Evolutionary conservation across 2,797 vertebrate species (phyloP).

Genomic region (Sebastolobus alascanus): DNA sequence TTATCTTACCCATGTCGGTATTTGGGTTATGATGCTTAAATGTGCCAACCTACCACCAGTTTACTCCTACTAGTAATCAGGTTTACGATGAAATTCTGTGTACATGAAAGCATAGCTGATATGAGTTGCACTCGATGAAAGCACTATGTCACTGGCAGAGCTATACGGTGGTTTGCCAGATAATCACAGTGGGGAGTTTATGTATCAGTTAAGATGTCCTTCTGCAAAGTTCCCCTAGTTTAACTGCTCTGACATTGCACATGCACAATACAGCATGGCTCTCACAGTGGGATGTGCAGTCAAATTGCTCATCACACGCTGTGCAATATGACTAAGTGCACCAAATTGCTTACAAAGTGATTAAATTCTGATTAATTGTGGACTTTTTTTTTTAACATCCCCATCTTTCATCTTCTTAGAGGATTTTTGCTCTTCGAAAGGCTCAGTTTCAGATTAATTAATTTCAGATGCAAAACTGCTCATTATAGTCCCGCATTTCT

Average conservation of each 20-base stretch:
- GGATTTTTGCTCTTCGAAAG: not conserved
- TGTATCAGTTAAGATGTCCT: not conserved
- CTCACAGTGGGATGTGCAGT: not conserved
- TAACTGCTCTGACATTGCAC: not conserved
- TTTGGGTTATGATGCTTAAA: not conserved
- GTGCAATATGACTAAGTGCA: not conserved
- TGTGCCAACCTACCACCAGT: not conserved
- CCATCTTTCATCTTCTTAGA: not conserved
- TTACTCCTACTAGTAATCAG: not conserved
- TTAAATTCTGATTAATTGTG: not conserved
- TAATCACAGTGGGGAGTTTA: not conserved
- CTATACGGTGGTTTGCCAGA: not conserved
- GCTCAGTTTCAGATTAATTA: not conserved
- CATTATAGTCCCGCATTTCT: not conserved
- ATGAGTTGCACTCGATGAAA: not conserved
- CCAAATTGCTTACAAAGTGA: not conserved
- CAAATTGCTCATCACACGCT: conserved; percentile 7
- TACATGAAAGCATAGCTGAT: not conserved
- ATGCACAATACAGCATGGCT: not conserved
- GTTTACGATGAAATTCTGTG: not conserved
- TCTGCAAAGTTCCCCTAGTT: not conserved
- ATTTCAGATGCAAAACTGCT: not conserved
- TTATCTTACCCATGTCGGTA: not conserved
- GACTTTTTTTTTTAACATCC: not conserved
- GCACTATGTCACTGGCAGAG: not conserved